Conservation (phyloP, 2,113 vertebrate species). For the Columba janthina region DNA sequence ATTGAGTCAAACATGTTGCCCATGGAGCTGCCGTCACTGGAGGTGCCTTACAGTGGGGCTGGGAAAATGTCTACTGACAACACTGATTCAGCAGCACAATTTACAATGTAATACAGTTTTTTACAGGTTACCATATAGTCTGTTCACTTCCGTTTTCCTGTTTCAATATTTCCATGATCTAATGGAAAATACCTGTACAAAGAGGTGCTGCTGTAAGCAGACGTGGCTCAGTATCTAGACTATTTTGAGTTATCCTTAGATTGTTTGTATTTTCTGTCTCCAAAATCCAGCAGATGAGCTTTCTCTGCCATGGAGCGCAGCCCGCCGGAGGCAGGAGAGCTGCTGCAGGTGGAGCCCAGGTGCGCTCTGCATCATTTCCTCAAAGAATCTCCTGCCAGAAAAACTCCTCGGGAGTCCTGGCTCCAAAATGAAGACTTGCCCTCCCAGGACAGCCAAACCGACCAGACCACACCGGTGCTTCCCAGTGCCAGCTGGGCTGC, state of each 20-base stretch:
- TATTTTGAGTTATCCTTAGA: background rate
- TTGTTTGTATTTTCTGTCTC: background rate
- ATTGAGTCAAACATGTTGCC: accelerated
- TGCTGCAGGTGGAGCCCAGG: background rate
- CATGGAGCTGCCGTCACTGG: background rate
- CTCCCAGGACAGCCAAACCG: background rate
- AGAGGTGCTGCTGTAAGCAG: background rate
- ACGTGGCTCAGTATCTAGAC: accelerated
- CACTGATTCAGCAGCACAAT: background rate
- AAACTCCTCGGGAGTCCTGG: background rate
- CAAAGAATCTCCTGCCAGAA: background rate
- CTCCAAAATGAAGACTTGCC: background rate
- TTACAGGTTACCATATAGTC: background rate
- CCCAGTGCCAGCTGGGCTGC: background rate
- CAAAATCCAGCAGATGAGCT: background rate
- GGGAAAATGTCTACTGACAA: background rate
- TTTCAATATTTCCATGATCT: background rate
- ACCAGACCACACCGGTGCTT: background rate
- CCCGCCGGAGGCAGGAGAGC: background rate
- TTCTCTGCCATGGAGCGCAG: accelerated
- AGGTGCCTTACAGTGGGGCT: accelerated
- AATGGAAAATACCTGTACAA: background rate
- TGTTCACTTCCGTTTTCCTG: background rate
- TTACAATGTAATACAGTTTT: background rate
- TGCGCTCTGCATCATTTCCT: background rate